Evolutionary conservation across 2,888 invertebrate genomes (phyloP).

Genomic region (Augochlorella aurata): DNA sequence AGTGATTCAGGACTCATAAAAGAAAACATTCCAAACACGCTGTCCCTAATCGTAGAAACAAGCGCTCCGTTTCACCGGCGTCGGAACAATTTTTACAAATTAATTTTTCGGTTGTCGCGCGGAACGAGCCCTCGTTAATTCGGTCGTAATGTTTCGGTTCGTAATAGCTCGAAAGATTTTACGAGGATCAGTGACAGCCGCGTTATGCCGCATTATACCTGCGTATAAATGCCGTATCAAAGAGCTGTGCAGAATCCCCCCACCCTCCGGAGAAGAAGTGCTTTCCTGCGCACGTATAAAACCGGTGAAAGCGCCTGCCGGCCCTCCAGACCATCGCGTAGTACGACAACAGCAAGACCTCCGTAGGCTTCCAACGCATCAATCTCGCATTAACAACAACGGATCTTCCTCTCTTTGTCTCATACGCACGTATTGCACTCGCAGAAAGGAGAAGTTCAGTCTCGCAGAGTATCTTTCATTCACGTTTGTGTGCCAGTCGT

Average conservation of each 20-base stretch:
- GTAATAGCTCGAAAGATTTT: no score
- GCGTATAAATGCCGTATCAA: conserved; percentile 34
- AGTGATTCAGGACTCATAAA: no score
- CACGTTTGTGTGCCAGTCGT: conserved; percentile 5
- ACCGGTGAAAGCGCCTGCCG: conserved; percentile 80
- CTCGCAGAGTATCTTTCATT: conserved; percentile 13
- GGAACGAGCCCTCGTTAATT: no score
- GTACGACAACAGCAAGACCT: conserved; percentile 78
- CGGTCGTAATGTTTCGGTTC: no score
- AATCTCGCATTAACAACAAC: conserved; percentile 33
- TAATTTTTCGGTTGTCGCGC: no score
- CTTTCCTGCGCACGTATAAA: conserved; percentile 80
- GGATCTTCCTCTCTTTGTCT: conserved; percentile 10
- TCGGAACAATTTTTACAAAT: no score
- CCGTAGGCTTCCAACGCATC: conserved; percentile 57
- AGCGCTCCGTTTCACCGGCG: no score
- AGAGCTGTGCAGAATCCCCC: conserved; percentile 54
- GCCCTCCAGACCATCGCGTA: conserved; percentile 80
- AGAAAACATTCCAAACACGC: no score
- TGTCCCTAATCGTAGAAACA: no score
- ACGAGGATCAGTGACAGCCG: not conserved
- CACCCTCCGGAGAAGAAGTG: conserved; percentile 72
- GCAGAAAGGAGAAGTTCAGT: conserved; percentile 16
- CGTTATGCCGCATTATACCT: not conserved
- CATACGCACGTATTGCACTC: not conserved